Conservation (phyloP, 2,888 invertebrate species). For the Acanthacorydalis orientalis region DNA sequence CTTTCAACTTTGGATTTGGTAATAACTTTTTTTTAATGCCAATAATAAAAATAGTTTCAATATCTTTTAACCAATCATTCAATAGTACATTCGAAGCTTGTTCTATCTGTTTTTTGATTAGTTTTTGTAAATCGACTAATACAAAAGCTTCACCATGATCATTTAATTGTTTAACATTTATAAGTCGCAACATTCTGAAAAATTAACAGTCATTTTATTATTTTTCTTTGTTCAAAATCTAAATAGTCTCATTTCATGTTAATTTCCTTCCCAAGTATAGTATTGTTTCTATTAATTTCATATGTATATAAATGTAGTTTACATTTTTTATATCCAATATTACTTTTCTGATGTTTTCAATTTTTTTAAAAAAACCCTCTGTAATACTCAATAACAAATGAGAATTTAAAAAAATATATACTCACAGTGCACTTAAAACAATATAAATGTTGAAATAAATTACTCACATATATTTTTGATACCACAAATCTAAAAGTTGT, state of each 20-base stretch:
- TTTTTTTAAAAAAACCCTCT: not conserved
- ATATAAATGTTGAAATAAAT: not conserved
- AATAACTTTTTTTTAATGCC: conserved; percentile 49
- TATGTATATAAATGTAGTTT: too few species aligned
- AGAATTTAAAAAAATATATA: too few species aligned
- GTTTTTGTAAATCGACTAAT: conserved; percentile 41
- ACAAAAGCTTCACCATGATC: conserved; percentile 47
- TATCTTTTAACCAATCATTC: conserved; percentile 44
- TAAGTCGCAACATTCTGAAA: conserved; percentile 38
- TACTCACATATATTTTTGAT: conserved; percentile 50
- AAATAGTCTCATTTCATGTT: too few species aligned
- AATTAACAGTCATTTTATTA: not conserved
- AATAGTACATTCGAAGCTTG: conserved; percentile 47
- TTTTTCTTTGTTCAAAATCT: too few species aligned
- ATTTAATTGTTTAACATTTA: conserved; percentile 38
- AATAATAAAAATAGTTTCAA: conserved; percentile 44
- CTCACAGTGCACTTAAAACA: too few species aligned
- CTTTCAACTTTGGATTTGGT: conserved; percentile 45
- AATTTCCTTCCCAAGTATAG: too few species aligned
- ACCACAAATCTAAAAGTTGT: conserved; percentile 67
- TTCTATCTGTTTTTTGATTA: conserved; percentile 41
- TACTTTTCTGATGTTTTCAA: too few species aligned
- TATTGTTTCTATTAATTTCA: too few species aligned
- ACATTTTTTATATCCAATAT: too few species aligned
- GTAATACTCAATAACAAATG: too few species aligned